Evolutionary conservation across 2,797 vertebrate species (phyloP).

Genomic region (Xyrichtys novacula): DNA sequence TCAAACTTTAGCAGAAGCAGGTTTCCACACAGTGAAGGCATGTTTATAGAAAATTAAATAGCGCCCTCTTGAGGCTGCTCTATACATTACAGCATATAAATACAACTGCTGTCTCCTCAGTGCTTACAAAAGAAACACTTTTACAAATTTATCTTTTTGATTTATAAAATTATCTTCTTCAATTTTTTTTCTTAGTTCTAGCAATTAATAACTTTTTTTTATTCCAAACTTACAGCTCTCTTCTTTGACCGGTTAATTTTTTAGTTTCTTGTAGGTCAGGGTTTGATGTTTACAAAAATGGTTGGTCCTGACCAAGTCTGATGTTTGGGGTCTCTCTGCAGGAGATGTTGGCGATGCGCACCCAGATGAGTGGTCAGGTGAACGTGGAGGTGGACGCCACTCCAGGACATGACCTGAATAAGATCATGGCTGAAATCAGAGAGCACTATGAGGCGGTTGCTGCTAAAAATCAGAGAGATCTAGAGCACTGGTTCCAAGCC

Average conservation of each 20-base stretch:
- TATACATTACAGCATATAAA: neutral
- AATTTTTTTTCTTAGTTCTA: too few species aligned
- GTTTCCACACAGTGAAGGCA: neutral
- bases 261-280: too few species aligned
- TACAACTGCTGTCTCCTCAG: too few species aligned
- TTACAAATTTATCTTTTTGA: too few species aligned
- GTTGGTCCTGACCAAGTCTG: too few species aligned
- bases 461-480: constrained; percentile 86
- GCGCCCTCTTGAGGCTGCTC: neutral
- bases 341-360: constrained; percentile 82
- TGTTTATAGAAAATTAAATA: neutral
- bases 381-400: constrained; percentile 88
- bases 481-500: constrained; percentile 65
- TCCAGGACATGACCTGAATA: constrained; percentile 82
- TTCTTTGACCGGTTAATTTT: too few species aligned
- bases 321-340: constrained; percentile 34
- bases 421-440: constrained; percentile 85
- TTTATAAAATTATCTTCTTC: too few species aligned
- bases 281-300: too few species aligned
- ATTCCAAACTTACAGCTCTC: too few species aligned
- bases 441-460: constrained; percentile 87
- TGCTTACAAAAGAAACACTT: too few species aligned
- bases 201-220: too few species aligned
- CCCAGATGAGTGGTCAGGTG: constrained; percentile 86
- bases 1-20: neutral